Base-by-base conservation (phyloP, 1,140 invertebrate species). In the Heliconius melpomene region DNA sequence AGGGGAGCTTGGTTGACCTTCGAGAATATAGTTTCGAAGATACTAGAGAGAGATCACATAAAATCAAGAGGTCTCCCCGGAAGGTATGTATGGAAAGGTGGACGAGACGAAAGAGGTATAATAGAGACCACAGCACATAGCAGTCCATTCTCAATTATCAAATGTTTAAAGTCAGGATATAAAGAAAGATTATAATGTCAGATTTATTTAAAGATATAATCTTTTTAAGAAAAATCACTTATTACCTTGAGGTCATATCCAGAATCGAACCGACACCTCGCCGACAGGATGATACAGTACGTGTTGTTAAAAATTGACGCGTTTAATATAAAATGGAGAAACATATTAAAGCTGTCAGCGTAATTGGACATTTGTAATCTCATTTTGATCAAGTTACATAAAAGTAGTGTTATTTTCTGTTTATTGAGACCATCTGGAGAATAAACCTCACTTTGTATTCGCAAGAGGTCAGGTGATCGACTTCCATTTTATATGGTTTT, bases 221-320 rank as follows among this genome's bases (percentile, higher is more conserved):
- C 6, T n/a, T 66, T 26, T 26, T 11, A 66, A 66, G 16, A 66
- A 13, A 66, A 66, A 13, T 36, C 26, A 5, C 26, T 66, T 6
- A 16, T 66, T 60, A 23, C 0, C 54, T 7, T 60, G 23, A 29
- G 23, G 60, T 26, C 11, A 66, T 26, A 29, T 5, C 60, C 9
- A 66, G 60, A 66, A 66, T 66, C 26, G 60, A 66, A 66, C 60
- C 60, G 60, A 66, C 60, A 66, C 60, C 60, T 66, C 26, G 8
- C 60, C 7, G 60, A 66, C 60, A 66, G 60, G 26, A 66, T 66
- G 60, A 66, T 16, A 66, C 26, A 66, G 29, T 66, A 5, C 13
- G 60, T 29, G 26, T 29, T 66, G 29, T 66, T 26, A 66, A 66
- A n/a, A 66, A 66, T 26, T 66, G 23, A 66, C 60, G 60, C 23